Base-by-base conservation (phyloP, 2,797 vertebrate genomes). In the Hydrophis major region DNA sequence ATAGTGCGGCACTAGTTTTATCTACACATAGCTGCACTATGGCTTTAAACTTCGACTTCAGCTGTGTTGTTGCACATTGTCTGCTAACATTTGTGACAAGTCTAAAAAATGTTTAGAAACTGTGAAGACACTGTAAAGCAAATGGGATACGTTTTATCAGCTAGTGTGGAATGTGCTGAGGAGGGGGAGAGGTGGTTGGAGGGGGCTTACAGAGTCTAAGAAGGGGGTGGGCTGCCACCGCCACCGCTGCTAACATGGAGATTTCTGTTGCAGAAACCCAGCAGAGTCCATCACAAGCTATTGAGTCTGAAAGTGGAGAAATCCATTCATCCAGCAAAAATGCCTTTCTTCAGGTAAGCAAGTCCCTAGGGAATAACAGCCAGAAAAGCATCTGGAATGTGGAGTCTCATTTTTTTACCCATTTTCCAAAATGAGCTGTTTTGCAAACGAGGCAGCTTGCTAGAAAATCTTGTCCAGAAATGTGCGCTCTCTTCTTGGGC, bases 181-280 rank as follows among this genome's bases (percentile, higher is more conserved):
- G 94, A 93, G 56, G 78, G 63, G 60, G 42, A 53, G 60, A 53
- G 50, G 55, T 25, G 13, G 42, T 8, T 93, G 88, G 69, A 60
- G 60, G 66, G 89, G 61, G 83, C 92, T 60, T 42, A 25, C 14
- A 59, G 87, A 89, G 69, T 56, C 61, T 22, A 25, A 59, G 57
- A 74, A 56, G 57, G 87, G 86, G 50, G 16, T 37, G 91, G 93
- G 88, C 63, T 32, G 86, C 11, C 74, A 74, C 63, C 27, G 61
- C 11, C 74, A 66, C 74, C 27, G 69, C 8, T 0, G 2, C 91
- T 97, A 93, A 97, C 6, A 0, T 10, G 50, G 74, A 89, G 0
- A 92, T 57, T 96, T 95, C 93, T 95, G 93, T 96, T 97, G 92
- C 96, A 98, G 98, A 98, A 96, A 98, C 97, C 89, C 98, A 98